Evolutionary conservation across 2,113 vertebrate genomes (phyloP), one percentile per base, ranked within the genome.

Genomic region (Cryptoleucopteryx plumbea): DNA sequence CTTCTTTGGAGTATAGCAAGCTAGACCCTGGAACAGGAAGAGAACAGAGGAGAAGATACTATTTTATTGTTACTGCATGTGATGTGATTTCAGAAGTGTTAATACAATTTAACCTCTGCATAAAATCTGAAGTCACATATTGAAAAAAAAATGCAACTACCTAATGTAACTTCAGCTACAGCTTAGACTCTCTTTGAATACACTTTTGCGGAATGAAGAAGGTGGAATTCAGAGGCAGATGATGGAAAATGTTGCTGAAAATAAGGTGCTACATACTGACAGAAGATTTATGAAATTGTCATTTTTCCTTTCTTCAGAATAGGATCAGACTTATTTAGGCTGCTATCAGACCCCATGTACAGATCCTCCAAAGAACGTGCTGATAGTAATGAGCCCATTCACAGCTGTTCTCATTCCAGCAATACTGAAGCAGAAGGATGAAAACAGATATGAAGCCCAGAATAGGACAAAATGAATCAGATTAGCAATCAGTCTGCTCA

Each of bases 381-480:
- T 81, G 81, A 40, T 88, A 62, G 71, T 72, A 59, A 66, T 6
- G 1, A 90, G 71, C 48, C 83, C 36, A 16, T 91, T 90, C 95
- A 86, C 97, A 97, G 97, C 97, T 97, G 97, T 95, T 96, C 80
- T 81, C 91, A 94, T 97, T 96, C 91, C 86, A 91, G 78, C 65
- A 74, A 68, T 84, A 40, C 75, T 95, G 72, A 75, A 95, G 56
- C 43, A 48, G 70, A 94, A 75, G 80, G 82, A 73, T 96, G 97
- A 93, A 97, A 97, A 87, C 73, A 88, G 94, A 96, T 96, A 89
- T 43, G 88, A 86, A 93, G 90, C 88, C 93, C 81, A 94, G 90
- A 96, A 97, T 95, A 97, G 97, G 94, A 92, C 70, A 94, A 96
- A 96, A 87, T 80, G 0, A 88, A 91, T 88, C 47, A 42, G 68